These are phyloP conservation scores for Pseudopipra pipra DNA, from an alignment of 2,113 vertebrate species.

Conservation along the genomic window DNA sequence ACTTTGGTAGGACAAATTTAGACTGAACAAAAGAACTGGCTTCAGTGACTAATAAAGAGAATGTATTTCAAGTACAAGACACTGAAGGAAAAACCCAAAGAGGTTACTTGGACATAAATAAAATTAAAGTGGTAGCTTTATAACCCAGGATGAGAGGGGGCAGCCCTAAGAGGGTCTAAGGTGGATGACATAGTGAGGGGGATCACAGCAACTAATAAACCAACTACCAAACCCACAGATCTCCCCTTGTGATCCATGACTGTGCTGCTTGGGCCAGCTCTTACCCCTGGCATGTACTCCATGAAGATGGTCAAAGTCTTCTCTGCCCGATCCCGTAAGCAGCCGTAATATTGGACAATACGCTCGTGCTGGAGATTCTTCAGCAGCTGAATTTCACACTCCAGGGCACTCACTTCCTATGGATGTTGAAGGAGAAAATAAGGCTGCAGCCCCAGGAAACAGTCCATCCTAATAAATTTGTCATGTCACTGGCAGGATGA, in stretches of 20 bases:
- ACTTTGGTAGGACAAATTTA: not conserved
- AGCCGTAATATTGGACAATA: constrained; percentile 95
- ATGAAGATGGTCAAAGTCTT: constrained; percentile 96
- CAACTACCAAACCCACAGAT: not conserved
- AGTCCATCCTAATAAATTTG: not conserved
- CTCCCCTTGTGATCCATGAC: not conserved
- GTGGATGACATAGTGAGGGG: not conserved
- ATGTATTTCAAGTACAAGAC: not conserved
- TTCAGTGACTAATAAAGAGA: not conserved
- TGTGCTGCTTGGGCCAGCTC: constrained; percentile 23
- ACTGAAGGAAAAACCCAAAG: not conserved
- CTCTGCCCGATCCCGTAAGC: constrained; percentile 87
- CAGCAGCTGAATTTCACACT: constrained; percentile 95
- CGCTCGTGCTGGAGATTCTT: constrained; percentile 95
- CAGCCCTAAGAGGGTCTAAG: not conserved
- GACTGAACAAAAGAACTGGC: not conserved
- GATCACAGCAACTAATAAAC: not conserved
- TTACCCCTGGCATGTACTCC: constrained; percentile 97
- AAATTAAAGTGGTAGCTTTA: not conserved
- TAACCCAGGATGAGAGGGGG: not conserved
- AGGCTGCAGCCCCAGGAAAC: not conserved
- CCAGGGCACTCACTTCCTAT: constrained; percentile 93
- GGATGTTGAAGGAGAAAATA: not conserved
- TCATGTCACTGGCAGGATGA: not conserved
- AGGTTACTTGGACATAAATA: not conserved